Evolutionary conservation across 2,113 vertebrate genomes (phyloP), one percentile per base, ranked within the genome.

Genomic region (Amphiprion percula): DNA sequence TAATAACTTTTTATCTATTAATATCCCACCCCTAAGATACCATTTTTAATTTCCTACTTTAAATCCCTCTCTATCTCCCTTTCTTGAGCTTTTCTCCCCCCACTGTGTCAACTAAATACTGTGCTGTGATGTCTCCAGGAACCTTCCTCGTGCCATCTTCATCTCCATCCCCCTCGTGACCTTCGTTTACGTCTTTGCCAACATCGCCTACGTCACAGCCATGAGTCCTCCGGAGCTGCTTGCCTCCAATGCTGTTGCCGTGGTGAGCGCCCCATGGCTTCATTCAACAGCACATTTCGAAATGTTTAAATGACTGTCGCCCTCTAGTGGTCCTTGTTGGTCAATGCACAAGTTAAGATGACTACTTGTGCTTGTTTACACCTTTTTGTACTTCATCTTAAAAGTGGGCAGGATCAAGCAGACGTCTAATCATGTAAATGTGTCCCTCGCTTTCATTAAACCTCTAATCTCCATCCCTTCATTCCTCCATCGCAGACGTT

Each of bases 111-210:
- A 52, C 46, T 64, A 30, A 79, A 24, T 9, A 10, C 4, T 11
- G 3, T 37, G n/a, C n/a, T 55, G 5, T 65, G 0, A 44, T 8
- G 1, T 68, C 49, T 73, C 12, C 91, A 98, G 97, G 88, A 98
- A 98, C 82, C 96, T 98, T 68, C 97, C 97, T 14, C 96, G 97
- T 16, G 97, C 97, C 89, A 98, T 98, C 92, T 98, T 95, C 93
- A 98, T 98, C 92, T 98, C 97, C 92, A 97, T 98, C 91, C 97
- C 97, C 56, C 94, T 98, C 33, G 97, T 98, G 87, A 98, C 97
- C 46, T 98, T 98, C 54, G 96, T 98, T 1, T 98, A 97, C 80
- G 96, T 98, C 88, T 97, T 98, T 60, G 97, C 97, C 88, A 98
- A 98, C 92, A 95, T 98, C 26, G 97, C 97, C 74, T 98, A 98